These are phyloP conservation scores for Pachypsylla venusta DNA, from an alignment of 1,140 invertebrate genomes.

Conservation along the genomic window DNA sequence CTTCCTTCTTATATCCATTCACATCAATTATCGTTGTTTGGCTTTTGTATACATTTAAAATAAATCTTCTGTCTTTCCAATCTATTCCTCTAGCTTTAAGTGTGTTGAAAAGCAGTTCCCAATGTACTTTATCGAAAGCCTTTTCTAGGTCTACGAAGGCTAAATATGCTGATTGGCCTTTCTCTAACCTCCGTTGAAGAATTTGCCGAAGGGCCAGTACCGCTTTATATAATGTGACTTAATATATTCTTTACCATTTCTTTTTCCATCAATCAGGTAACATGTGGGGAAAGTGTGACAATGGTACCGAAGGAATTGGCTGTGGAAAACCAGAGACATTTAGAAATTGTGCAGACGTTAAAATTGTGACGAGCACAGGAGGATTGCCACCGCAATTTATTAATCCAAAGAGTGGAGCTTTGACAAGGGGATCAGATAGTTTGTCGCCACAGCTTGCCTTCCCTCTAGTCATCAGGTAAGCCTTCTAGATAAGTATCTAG, in stretches of 20 bases:
- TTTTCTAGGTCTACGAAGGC: constrained; percentile 14
- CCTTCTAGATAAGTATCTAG: not conserved
- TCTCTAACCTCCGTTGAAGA: constrained; percentile 11
- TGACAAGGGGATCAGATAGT: constrained; percentile 15
- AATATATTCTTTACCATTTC: constrained; percentile 6
- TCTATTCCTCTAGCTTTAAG: constrained; percentile 9
- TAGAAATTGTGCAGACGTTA: constrained; percentile 72
- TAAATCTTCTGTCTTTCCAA: constrained; percentile 15
- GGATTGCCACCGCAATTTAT: constrained; percentile 48
- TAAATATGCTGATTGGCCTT: constrained; percentile 9
- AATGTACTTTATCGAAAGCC: constrained; percentile 14
- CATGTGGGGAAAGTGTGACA: constrained; percentile 72
- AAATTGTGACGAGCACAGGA: constrained; percentile 56
- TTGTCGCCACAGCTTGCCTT: constrained; percentile 39
- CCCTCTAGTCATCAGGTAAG: constrained; percentile 53
- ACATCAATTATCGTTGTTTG: constrained; percentile 13
- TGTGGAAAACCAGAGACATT: constrained; percentile 78
- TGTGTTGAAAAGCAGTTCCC: constrained; percentile 14
- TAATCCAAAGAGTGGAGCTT: constrained; percentile 37
- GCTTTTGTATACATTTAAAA: constrained; percentile 13
- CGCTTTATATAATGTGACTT: too few species aligned
- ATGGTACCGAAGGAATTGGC: constrained; percentile 67
- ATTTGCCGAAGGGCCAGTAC: constrained; percentile 10
- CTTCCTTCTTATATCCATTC: constrained; percentile 13
- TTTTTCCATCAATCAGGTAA: constrained; percentile 40